phyloP scores from a whole-genome alignment of 2,797 vertebrate species.

The Malacoraja senta region DNA sequence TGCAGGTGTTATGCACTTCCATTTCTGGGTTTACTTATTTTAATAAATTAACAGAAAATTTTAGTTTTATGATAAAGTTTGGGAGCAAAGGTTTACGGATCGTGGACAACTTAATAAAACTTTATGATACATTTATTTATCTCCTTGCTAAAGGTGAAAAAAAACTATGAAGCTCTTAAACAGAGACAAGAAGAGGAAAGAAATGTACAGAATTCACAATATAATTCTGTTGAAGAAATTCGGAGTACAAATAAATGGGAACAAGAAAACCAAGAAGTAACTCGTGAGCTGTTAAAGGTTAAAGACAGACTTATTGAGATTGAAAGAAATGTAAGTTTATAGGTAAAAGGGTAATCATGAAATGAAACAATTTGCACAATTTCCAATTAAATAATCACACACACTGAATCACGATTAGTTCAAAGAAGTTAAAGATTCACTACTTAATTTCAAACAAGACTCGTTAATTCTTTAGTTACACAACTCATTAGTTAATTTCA shows the following conservation, averaged over 20 bases:
- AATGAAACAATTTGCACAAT: no score
- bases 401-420: no score
- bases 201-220: constrained; percentile 79
- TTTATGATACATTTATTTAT: not conserved
- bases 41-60: not conserved
- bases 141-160: constrained; percentile 75
- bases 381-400: no score
- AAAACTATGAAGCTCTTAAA: constrained; percentile 94
- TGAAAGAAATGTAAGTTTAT: constrained; percentile 83
- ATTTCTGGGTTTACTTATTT: not conserved
- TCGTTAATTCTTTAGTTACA: no score
- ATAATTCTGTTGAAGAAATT: constrained; percentile 67
- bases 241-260: constrained; percentile 79
- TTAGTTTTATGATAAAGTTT: not conserved
- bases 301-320: constrained; percentile 96
- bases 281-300: constrained; percentile 86
- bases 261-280: constrained; percentile 88
- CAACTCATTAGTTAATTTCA: no score
- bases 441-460: no score
- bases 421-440: no score
- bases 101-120: not conserved
- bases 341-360: no score
- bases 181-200: constrained; percentile 94
- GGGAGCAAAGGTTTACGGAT: not conserved
- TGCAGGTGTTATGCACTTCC: not conserved